These are phyloP conservation scores for Ypsolopha sequella DNA, from an alignment of 2,888 invertebrate genomes.

Conservation along the genomic window DNA sequence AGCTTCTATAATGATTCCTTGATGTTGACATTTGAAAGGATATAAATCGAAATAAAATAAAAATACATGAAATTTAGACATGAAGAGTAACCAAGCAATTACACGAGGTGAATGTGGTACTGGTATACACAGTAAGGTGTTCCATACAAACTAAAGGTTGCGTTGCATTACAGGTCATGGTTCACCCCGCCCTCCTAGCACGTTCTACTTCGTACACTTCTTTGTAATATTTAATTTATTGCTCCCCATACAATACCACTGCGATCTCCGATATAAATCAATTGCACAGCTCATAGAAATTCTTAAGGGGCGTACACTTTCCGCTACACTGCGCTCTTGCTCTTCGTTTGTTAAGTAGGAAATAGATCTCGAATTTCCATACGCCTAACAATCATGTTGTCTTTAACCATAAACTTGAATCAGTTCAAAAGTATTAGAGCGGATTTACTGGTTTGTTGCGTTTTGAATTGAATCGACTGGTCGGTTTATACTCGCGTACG, in stretches of 20 bases:
- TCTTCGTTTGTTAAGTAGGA: constrained; percentile 5
- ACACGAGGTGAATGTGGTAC: too few species aligned
- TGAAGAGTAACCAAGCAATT: too few species aligned
- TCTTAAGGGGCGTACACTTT: constrained; percentile 2
- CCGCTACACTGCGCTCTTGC: neutral
- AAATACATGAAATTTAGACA: too few species aligned
- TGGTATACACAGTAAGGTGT: neutral
- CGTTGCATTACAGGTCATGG: constrained; percentile 33
- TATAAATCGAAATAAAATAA: too few species aligned
- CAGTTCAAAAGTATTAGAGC: neutral
- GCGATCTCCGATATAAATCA: constrained; percentile 3
- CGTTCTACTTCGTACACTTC: constrained; percentile 36
- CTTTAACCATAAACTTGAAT: neutral
- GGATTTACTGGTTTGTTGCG: constrained; percentile 1
- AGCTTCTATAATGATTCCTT: too few species aligned
- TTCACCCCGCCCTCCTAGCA: constrained; percentile 39
- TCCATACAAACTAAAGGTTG: constrained; percentile 13
- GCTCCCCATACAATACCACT: constrained; percentile 1
- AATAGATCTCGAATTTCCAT: constrained; percentile 14
- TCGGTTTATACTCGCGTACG: neutral
- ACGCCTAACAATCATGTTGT: constrained; percentile 12
- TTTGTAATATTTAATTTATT: constrained; percentile 17
- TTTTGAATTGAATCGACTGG: constrained; percentile 2
- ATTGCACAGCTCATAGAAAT: constrained; percentile 2
- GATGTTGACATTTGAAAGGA: too few species aligned